phyloP scores from a whole-genome alignment of 2,113 vertebrate genomes.

The Syngnathus scovelli region DNA sequence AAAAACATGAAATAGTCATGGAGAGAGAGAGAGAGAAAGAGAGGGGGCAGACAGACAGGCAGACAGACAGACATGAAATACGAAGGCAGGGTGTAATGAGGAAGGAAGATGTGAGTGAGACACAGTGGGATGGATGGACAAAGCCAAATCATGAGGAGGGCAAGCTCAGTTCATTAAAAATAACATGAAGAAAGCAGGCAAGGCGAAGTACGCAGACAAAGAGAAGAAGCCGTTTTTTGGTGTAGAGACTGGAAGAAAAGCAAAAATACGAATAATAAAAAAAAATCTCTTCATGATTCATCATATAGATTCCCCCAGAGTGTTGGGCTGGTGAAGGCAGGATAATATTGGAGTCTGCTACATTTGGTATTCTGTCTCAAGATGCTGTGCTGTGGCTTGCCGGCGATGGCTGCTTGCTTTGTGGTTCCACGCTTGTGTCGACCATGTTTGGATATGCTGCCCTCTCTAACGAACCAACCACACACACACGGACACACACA shows the following conservation, averaged over 20 bases:
- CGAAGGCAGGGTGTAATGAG: constrained; percentile 1
- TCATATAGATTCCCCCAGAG: constrained; percentile 79
- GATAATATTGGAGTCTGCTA: constrained; percentile 69
- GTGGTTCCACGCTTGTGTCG: constrained; percentile 54
- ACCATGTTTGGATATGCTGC: constrained; percentile 57
- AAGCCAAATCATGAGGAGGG: constrained; percentile 12
- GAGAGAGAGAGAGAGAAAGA: constrained; percentile 12
- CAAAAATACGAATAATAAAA: constrained; percentile 16
- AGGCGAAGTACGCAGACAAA: constrained; percentile 41
- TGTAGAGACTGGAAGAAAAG: constrained; percentile 45
- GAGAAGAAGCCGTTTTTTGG: constrained; percentile 44
- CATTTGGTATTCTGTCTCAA: constrained; percentile 73
- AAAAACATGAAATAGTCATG: constrained; percentile 22
- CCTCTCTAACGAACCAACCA: background rate
- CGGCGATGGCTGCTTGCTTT: constrained; percentile 45
- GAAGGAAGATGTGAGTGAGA: constrained; percentile 29
- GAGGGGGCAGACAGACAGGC: background rate
- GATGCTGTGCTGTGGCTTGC: constrained; percentile 60
- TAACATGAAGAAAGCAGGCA: constrained; percentile 51
- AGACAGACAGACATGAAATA: constrained; percentile 11
- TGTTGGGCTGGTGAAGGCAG: constrained; percentile 58
- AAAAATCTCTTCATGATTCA: constrained; percentile 79
- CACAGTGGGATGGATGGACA: constrained; percentile 47
- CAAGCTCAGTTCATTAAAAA: constrained; percentile 60
- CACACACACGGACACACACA: background rate